A percentile compares a stretch with the other conserved stretches of the same genome.
These are phyloP conservation scores for Macaca mulatta DNA, from an alignment of 2,113 vertebrate genomes.

Conservation along the genomic window DNA sequence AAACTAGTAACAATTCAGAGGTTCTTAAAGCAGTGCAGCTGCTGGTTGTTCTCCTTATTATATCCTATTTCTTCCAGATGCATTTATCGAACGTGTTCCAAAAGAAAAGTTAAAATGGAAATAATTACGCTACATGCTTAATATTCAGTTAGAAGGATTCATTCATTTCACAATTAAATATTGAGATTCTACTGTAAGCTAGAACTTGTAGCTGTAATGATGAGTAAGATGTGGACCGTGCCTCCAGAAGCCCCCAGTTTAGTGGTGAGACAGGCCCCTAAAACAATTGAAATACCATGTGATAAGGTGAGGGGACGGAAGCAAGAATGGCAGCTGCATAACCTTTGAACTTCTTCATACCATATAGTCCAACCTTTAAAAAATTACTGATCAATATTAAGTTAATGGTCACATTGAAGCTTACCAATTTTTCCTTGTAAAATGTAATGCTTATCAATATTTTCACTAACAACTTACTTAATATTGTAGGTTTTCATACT, in stretches of 20 bases:
- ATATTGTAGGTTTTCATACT: background rate
- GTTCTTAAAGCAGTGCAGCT: background rate
- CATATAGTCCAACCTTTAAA: background rate
- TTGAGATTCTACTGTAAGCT: background rate
- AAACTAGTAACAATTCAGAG: background rate
- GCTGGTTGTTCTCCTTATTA: background rate
- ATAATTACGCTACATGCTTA: background rate
- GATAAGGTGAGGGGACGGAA: background rate
- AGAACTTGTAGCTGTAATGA: background rate
- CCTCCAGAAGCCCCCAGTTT: background rate
- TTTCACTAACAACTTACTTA: background rate
- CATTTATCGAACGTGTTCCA: background rate
- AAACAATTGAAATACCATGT: background rate
- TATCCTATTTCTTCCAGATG: constrained; percentile 16
- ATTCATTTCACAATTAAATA: background rate
- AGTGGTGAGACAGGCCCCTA: background rate
- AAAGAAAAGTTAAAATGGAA: background rate
- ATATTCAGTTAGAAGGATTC: background rate
- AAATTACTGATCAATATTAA: background rate
- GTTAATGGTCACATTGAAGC: background rate
- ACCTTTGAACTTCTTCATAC: background rate
- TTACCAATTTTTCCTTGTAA: background rate
- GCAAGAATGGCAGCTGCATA: background rate
- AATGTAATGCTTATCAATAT: background rate
- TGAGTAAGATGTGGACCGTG: background rate